These are phyloP conservation scores for Apostichopus japonicus DNA, from an alignment of 35 echinoderm and acorn worm genomes.

Conservation along the genomic window DNA sequence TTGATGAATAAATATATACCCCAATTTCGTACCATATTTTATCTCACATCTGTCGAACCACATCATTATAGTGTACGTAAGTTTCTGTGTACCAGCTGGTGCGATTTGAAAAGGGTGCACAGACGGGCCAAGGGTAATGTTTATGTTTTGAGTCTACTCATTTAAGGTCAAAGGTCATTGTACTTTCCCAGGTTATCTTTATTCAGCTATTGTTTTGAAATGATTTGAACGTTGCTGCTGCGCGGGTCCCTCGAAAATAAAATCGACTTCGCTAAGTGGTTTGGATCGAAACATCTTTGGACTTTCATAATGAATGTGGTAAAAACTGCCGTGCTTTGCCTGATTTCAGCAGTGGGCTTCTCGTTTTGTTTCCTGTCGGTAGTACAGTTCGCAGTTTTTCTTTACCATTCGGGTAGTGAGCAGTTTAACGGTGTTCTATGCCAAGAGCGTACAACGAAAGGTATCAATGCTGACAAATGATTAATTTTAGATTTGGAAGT, in stretches of 20 bases:
- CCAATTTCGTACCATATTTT: not conserved
- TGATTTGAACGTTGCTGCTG: not conserved
- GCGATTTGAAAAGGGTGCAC: not conserved
- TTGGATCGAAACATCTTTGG: not conserved
- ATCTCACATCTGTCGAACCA: not conserved
- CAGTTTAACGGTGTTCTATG: not conserved
- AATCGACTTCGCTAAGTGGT: not conserved
- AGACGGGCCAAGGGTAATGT: not conserved
- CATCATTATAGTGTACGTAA: not conserved
- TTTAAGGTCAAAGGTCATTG: conserved; percentile 20
- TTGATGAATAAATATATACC: not conserved
- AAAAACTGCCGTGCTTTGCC: conserved; percentile 13
- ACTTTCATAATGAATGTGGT: not conserved
- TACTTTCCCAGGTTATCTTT: conserved; percentile 21
- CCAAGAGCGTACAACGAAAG: not conserved
- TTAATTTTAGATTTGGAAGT: too few species aligned
- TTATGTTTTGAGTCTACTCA: conserved; percentile 1
- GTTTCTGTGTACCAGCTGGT: not conserved
- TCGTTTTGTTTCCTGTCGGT: conserved; percentile 58
- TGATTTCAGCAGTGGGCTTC: conserved; percentile 48
- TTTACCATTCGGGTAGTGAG: conserved; percentile 33
- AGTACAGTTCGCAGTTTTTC: conserved; percentile 61
- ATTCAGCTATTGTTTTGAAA: too few species aligned
- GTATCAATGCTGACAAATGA: not conserved
- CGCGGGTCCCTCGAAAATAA: not conserved